Conservation (phyloP, 2,113 vertebrate genomes). For the Rafetus swinhoei region DNA sequence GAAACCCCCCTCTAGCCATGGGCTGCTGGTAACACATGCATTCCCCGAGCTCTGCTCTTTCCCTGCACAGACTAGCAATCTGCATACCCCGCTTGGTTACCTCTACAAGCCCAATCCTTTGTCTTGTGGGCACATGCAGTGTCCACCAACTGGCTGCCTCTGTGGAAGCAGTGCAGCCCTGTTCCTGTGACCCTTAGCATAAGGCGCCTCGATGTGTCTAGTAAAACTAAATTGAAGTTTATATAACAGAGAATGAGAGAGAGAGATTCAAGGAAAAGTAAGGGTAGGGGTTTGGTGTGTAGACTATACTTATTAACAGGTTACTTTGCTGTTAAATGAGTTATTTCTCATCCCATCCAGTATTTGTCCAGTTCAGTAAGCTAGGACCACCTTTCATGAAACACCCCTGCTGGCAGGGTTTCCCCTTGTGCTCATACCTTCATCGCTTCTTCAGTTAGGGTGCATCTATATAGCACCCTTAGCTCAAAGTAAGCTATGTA, state of each 20-base stretch:
- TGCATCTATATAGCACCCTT: no score
- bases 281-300: not conserved
- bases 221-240: not conserved
- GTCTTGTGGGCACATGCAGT: not conserved
- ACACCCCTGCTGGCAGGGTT: not conserved
- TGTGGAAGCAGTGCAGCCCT: no score
- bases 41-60: not conserved
- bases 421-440: not conserved
- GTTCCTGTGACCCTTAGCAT: not conserved
- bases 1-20: no score
- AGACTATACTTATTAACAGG: not conserved
- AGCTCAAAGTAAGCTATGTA: no score
- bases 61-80: not conserved
- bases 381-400: not conserved
- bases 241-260: not conserved
- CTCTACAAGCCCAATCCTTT: not conserved
- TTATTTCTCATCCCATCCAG: not conserved
- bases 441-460: not conserved
- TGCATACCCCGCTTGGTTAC: not conserved
- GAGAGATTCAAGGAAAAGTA: not conserved
- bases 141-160: not conserved
- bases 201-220: not conserved
- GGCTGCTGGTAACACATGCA: no score
- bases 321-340: not conserved
- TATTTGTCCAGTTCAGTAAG: no score